Conservation (phyloP, 2,888 invertebrate species). For the Margaritifera margaritifera region DNA sequence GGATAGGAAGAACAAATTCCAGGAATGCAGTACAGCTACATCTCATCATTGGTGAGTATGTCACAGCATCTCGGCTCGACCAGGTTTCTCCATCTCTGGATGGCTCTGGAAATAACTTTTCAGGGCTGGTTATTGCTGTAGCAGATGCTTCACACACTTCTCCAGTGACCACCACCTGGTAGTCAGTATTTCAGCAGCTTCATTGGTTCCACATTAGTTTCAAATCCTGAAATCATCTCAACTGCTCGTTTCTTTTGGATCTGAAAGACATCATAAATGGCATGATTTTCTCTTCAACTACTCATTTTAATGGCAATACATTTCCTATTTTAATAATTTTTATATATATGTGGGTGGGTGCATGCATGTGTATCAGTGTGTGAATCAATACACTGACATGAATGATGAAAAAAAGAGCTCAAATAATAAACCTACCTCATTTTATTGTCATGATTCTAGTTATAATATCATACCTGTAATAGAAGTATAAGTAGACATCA, state of each 20-base stretch:
- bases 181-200: constrained; percentile 31
- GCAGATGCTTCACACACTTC: constrained; percentile 11
- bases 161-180: constrained; percentile 26
- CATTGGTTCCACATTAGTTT: constrained; percentile 23
- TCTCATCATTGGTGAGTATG: constrained; percentile 1
- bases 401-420: too few species aligned
- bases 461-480: too few species aligned
- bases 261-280: too few species aligned
- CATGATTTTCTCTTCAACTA: too few species aligned
- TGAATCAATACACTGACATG: too few species aligned
- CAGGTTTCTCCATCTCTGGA: constrained; percentile 20
- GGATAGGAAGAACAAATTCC: constrained; percentile 14
- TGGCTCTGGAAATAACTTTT: constrained; percentile 28
- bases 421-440: too few species aligned
- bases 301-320: too few species aligned
- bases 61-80: constrained; percentile 10
- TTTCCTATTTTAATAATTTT: too few species aligned
- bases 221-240: constrained; percentile 27
- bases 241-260: constrained; percentile 24
- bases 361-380: too few species aligned
- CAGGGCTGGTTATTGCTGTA: constrained; percentile 25
- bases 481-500: too few species aligned
- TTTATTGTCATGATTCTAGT: too few species aligned
- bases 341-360: too few species aligned
- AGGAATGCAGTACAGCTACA: constrained; percentile 22